Percentiles rank a stretch among this genome's conserved stretches.
Evolutionary conservation across 2,888 invertebrate genomes (phyloP).

Genomic region (Tanaodytes sp.): DNA sequence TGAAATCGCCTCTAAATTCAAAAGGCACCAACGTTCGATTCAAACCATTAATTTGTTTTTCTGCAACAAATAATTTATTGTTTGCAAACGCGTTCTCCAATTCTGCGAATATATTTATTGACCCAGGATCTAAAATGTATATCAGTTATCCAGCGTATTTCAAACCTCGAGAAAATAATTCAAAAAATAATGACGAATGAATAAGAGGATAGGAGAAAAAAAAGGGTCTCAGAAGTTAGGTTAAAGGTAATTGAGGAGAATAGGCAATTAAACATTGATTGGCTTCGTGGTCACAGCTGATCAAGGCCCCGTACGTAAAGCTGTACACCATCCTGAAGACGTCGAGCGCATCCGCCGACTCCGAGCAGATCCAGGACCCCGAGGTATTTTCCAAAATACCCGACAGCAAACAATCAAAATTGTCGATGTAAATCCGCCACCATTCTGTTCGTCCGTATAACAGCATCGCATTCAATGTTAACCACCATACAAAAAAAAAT

Average conservation of each 20-base stretch:
- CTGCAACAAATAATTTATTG: too few relatives aligned
- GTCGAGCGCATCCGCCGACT: slow-evolving; percentile 84
- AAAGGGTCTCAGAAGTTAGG: slow-evolving; percentile 6
- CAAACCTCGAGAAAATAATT: too few relatives aligned
- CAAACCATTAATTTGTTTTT: too few relatives aligned
- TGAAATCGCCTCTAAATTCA: too few relatives aligned
- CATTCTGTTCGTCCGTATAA: slow-evolving; percentile 36
- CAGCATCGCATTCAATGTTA: slow-evolving; percentile 42
- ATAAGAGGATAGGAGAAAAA: background rate
- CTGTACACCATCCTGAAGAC: slow-evolving; percentile 97
- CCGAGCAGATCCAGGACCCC: slow-evolving; percentile 73
- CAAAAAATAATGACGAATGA: too few relatives aligned
- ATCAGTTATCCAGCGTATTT: too few relatives aligned
- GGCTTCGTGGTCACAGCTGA: slow-evolving; percentile 80
- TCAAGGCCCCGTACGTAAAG: slow-evolving; percentile 97
- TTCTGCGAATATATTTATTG: too few relatives aligned
- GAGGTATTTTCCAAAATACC: slow-evolving; percentile 65
- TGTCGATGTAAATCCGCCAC: slow-evolving; percentile 36
- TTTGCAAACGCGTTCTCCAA: too few relatives aligned
- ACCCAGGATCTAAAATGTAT: too few relatives aligned
- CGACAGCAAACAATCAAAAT: slow-evolving; percentile 38
- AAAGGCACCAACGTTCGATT: too few relatives aligned
- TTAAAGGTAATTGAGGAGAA: too few relatives aligned
- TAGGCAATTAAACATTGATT: slow-evolving; percentile 57
- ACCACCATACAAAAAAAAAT: slow-evolving; percentile 9